These are phyloP conservation scores for Ciconia maguari DNA, from an alignment of 2,113 vertebrate genomes.

Conservation along the genomic window DNA sequence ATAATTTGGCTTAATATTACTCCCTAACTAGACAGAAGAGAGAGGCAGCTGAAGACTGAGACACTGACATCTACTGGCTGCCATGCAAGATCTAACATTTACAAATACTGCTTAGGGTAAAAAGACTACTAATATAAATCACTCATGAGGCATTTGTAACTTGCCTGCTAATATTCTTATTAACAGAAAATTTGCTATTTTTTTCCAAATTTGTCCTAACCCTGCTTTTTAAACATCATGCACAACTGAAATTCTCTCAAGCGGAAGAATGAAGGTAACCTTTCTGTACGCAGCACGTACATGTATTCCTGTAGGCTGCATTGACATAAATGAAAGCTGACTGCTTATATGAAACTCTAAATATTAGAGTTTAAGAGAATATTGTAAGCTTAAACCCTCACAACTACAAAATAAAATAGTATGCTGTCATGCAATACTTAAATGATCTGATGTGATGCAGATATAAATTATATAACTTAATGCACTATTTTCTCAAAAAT, in stretches of 20 bases:
- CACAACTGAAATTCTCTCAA: neutral
- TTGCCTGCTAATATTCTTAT: neutral
- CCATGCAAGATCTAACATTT: neutral
- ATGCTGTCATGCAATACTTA: neutral
- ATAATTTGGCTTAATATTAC: neutral
- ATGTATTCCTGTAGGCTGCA: neutral
- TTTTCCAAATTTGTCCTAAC: neutral
- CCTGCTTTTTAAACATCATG: neutral
- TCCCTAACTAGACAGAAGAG: neutral
- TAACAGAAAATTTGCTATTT: neutral
- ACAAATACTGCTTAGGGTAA: neutral
- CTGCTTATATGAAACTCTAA: neutral
- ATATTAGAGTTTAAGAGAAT: constrained; percentile 21
- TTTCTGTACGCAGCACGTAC: neutral
- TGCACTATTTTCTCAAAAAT: neutral
- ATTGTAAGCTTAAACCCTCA: neutral
- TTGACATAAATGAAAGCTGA: neutral
- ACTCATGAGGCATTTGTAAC: neutral
- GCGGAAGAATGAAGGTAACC: neutral
- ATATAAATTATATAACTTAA: neutral
- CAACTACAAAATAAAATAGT: neutral
- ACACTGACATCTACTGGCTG: constrained; percentile 51
- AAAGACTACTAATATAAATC: neutral
- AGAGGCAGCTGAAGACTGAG: neutral
- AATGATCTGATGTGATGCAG: neutral